Percentiles rank a stretch among this genome's conserved stretches.
Evolutionary conservation across 2,797 vertebrate species (phyloP).

Genomic region (Urosaurus nigricauda): DNA sequence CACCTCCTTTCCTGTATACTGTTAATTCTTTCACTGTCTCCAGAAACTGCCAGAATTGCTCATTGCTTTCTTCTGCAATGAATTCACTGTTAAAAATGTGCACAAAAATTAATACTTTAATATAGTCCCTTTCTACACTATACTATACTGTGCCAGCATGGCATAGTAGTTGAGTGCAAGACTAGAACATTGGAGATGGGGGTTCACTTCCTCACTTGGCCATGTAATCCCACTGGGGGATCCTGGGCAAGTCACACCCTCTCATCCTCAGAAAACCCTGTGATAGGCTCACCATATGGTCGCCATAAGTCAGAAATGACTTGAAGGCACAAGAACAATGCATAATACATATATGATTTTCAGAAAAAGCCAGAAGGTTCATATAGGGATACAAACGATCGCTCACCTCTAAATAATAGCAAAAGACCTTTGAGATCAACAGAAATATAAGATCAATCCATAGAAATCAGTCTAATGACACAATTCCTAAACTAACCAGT

Average conservation of each 20-base stretch:
- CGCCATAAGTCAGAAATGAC: too few relatives aligned
- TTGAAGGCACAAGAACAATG: too few relatives aligned
- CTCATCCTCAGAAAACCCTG: too few relatives aligned
- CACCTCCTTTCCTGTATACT: constrained; percentile 93
- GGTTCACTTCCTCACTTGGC: too few relatives aligned
- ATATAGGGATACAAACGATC: not conserved
- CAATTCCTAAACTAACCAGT: not conserved
- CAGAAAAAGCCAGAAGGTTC: not conserved
- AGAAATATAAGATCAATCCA: not conserved
- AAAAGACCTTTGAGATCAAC: not conserved
- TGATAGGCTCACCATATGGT: too few relatives aligned
- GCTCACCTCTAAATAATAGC: not conserved
- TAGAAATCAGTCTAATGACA: not conserved
- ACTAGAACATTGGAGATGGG: too few relatives aligned
- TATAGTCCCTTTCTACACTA: not conserved
- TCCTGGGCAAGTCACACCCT: too few relatives aligned
- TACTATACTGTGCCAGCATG: too few relatives aligned
- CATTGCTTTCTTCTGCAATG: constrained; percentile 94
- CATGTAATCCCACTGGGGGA: too few relatives aligned
- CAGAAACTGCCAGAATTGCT: constrained; percentile 99
- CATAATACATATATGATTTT: not conserved
- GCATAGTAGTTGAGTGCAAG: too few relatives aligned
- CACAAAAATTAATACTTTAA: not conserved
- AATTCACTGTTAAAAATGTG: constrained; percentile 87
- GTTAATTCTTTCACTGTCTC: constrained; percentile 95